Evolutionary conservation across 2,113 vertebrate species (phyloP), one percentile per base, ranked within the genome.

Genomic region (Oostethus manadensis): DNA sequence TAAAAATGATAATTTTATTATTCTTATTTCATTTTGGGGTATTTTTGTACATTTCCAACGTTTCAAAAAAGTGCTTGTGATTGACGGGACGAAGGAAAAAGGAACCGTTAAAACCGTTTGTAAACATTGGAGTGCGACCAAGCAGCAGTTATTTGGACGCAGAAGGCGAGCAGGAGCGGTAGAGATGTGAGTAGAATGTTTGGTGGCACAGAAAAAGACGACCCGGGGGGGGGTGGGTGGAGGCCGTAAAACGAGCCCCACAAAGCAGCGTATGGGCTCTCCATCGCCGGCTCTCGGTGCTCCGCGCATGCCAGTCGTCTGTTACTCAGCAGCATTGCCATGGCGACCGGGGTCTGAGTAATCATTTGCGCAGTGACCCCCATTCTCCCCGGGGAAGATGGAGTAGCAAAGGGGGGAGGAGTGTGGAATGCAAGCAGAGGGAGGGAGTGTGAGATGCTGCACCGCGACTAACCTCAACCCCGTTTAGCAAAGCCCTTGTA

Each of bases 331-430:
- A 87, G 82, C 87, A 93, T 94, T 92, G 90, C 93, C 92, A 93
- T 92, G 90, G 92, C 88, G 90, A 94, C 93, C 77, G 88, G 92
- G 92, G 92, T 94, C 93, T 94, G 93, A 94, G 92, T 94, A 94
- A 94, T 94, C 93, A 94, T 94, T 94, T 94, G 94, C 92, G 93
- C 93, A 93, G 92, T 94, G 93, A 94, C 92, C 93, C 93, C 94
- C 94, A 93, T 92, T 93, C 93, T 93, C 93, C 86, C 86, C 90
- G 87, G 90, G 88, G 89, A 88, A 85, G 90, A 83, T 61, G 77
- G 71, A 58, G 60, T 64, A 60, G 67, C 48, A 35, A 49, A 45
- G 66, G 63, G n/a, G 74, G 71, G 70, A 53, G 79, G 71, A 50
- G 76, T 56, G 46, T 53, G 68, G 70, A 74, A 76, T 72, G 76